Conservation (phyloP, 2,797 vertebrate genomes). For the Luscinia megarhynchos region DNA sequence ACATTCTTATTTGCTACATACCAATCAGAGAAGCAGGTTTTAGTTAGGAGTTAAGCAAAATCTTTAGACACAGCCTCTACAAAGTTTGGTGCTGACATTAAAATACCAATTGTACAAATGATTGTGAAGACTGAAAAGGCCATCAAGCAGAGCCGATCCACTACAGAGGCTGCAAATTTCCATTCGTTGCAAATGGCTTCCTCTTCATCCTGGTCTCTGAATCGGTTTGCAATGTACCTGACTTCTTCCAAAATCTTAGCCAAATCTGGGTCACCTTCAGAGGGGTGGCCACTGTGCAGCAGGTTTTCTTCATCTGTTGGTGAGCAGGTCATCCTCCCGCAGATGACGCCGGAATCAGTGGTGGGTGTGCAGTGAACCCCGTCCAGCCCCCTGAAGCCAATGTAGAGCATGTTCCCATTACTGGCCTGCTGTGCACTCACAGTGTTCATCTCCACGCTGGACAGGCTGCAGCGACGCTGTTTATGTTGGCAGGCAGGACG, state of each 20-base stretch:
- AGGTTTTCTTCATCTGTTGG: slow-evolving; percentile 79
- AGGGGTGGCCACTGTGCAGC: slow-evolving; percentile 72
- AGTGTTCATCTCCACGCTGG: slow-evolving; percentile 85
- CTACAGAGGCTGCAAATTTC: slow-evolving; percentile 95
- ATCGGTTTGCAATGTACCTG: slow-evolving; percentile 86
- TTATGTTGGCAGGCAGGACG: slow-evolving; percentile 87
- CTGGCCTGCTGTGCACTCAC: slow-evolving; percentile 75
- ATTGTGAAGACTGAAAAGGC: slow-evolving; percentile 93
- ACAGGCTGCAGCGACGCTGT: slow-evolving; percentile 83
- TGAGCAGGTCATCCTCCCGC: slow-evolving; percentile 81
- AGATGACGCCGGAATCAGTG: slow-evolving; percentile 81
- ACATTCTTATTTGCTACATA: slow-evolving; percentile 63
- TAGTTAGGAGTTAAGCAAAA: slow-evolving; percentile 75
- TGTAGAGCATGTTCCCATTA: slow-evolving; percentile 87
- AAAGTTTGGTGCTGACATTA: slow-evolving; percentile 95
- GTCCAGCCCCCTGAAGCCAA: slow-evolving; percentile 87
- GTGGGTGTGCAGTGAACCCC: slow-evolving; percentile 81
- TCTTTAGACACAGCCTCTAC: slow-evolving; percentile 93
- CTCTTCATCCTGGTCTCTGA: slow-evolving; percentile 88
- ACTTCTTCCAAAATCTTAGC: slow-evolving; percentile 89
- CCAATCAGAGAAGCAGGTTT: slow-evolving; percentile 12
- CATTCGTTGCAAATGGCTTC: slow-evolving; percentile 88
- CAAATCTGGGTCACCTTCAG: slow-evolving; percentile 79
- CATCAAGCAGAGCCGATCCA: slow-evolving; percentile 95
- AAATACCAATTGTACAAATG: slow-evolving; percentile 93